phyloP scores from a whole-genome alignment of 2,113 vertebrate genomes.

The Cyrtonyx montezumae region DNA sequence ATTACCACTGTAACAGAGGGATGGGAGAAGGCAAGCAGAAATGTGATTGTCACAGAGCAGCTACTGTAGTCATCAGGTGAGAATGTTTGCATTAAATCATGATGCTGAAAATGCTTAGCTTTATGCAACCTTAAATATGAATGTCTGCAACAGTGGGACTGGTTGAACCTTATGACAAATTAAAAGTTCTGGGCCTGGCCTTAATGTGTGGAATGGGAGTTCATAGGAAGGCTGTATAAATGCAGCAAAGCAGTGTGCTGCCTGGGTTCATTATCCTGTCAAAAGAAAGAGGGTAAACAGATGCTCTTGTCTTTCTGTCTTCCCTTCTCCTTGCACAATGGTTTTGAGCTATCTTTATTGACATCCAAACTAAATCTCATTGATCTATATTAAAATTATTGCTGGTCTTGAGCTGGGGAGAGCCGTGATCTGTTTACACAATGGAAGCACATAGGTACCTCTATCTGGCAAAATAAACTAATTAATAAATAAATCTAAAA shows the following conservation, averaged over 20 bases:
- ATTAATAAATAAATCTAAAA: not conserved
- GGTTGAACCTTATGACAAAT: not conserved
- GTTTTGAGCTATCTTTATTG: not conserved
- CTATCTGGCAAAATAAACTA: not conserved
- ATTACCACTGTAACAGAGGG: not conserved
- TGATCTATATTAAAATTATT: slow-evolving; percentile 21
- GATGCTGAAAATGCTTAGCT: not conserved
- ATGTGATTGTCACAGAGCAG: not conserved
- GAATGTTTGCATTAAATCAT: not conserved
- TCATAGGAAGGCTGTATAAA: not conserved
- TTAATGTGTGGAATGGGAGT: not conserved
- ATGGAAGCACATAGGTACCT: not conserved
- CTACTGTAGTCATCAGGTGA: not conserved
- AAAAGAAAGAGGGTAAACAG: not conserved
- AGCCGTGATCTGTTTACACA: not conserved
- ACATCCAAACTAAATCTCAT: not conserved
- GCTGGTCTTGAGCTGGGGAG: not conserved
- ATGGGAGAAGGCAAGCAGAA: fast-evolving
- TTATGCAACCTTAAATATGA: not conserved
- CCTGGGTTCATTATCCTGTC: slow-evolving; percentile 1
- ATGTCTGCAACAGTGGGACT: not conserved
- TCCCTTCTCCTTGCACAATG: not conserved
- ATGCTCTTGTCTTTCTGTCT: not conserved
- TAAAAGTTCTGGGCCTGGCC: not conserved
- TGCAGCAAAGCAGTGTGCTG: not conserved